Base-by-base conservation (phyloP, 2,113 vertebrate species). In the Apodemus speciosus region DNA sequence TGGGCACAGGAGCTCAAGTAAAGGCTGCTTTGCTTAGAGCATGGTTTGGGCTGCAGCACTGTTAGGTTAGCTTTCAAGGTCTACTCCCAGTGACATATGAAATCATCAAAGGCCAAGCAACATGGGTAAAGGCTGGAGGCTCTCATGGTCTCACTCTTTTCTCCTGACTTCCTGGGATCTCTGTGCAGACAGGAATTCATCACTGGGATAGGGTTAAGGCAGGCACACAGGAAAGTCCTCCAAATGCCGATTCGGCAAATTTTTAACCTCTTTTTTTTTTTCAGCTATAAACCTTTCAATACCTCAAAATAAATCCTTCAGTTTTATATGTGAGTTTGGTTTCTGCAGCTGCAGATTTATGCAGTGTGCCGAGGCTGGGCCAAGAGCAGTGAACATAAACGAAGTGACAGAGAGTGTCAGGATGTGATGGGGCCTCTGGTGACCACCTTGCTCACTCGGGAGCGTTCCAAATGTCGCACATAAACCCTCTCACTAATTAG, bases 281-380 rank as follows among this genome's bases (percentile, higher is more conserved):
- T 60, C 15, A 6, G 95, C 97, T 88, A 95, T 97, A 98, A 98
- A 98, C 93, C 97, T 97, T 97, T 98, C 98, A 97, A 93, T 95
- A 97, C 95, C 91, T 97, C 95, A 91, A 95, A 96, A 96, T 98
- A 98, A 98, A 98, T 97, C 97, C 97, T 97, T 98, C 97, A 93
- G 64, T 97, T 97, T 96, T 96, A 94, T 97, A 81, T 91, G 94
- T 64, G 32, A 95, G 89, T 93, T 95, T 75, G 81, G 92, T 89
- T 93, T 97, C 96, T 94, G 93, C 96, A 97, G 97, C 97, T 97
- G 97, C 90, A 97, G 84, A 94, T 96, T 96, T 97, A 96, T 94
- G 97, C 15, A 32, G 93, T 89, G 85, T 90, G 91, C 94, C 25
- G 85, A 77, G 89, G 92, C 93, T 1, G 18, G 95, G 91, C 94